Evolutionary conservation across 2,888 invertebrate species (phyloP), one percentile per base, ranked within the genome.

Genomic region (Andrena chrysosceles): DNA sequence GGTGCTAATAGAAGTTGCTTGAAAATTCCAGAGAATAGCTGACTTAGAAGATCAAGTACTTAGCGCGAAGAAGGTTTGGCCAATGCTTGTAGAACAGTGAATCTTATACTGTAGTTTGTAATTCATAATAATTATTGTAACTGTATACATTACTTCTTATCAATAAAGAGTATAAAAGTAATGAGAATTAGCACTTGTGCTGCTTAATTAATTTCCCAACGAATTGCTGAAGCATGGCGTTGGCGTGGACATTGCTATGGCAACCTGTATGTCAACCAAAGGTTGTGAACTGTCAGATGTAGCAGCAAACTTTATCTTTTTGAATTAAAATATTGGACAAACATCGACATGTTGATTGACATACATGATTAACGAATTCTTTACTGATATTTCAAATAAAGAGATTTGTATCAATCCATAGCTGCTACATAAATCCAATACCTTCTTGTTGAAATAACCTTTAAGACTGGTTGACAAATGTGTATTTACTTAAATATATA

Each of bases 21-120:
- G 31, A 8, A 29, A 35, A 74, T 87, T 88, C 49, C 72, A 90
- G 90, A 90, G 85, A 78, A 90, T 90, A 80, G 84, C 83, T 8
- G 62, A 59, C 29, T 73, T 90, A 52, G 90, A 90, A 75, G 82
- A 84, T 70, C 86, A 90, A 81, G 60, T 90, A 20, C 77, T 77
- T 20, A 69, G 67, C 56, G 71, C 86, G 73, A 87, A 85, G 80
- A 67, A 81, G 62, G 23, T 26, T 82, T 77, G 33, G 59, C 1
- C 56, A 20, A 42, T 64, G 26, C 23, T 70, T 70, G 29, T 70
- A 77, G 56, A 20, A 23, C 52, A 80, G 52, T 54, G 33, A 75
- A 66, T 23, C 23, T 8, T 31, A 31, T 54, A 54, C 29, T 71
- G n/a, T 80, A 81, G 35, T 67, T 35, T 35, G 10, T 66, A 66